phyloP scores from a whole-genome alignment of 2,888 invertebrate species.

The Anodontia alba region DNA sequence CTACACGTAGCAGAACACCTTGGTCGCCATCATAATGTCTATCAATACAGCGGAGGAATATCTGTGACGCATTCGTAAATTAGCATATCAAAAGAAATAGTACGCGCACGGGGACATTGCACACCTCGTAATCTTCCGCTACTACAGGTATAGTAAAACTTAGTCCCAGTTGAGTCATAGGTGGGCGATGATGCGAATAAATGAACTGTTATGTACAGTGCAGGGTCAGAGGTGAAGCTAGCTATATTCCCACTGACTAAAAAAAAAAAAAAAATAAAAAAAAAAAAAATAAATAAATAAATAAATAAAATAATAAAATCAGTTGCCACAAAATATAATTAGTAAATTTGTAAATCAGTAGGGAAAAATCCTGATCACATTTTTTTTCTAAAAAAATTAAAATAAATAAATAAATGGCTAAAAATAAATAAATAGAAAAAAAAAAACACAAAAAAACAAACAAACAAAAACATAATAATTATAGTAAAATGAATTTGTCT shows the following conservation, averaged over 20 bases:
- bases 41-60: constrained; percentile 64
- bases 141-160: constrained; percentile 66
- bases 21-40: constrained; percentile 59
- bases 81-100: constrained; percentile 62
- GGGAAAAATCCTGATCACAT: too few species aligned
- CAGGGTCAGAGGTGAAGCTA: neutral
- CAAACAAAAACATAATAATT: too few species aligned
- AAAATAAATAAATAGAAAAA: too few species aligned
- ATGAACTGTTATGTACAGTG: neutral
- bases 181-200: constrained; percentile 6
- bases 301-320: neutral
- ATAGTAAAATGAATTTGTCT: too few species aligned
- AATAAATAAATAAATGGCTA: too few species aligned
- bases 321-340: too few species aligned
- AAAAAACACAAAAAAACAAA: too few species aligned
- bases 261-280: too few species aligned
- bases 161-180: constrained; percentile 39
- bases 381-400: too few species aligned
- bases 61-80: constrained; percentile 51
- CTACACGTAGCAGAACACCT: constrained; percentile 14
- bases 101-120: constrained; percentile 39
- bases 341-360: too few species aligned
- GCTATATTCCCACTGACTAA: too few species aligned
- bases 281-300: too few species aligned
- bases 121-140: constrained; percentile 54